phyloP scores from a whole-genome alignment of 1,140 invertebrate genomes.

The Zaprionus inermis region DNA sequence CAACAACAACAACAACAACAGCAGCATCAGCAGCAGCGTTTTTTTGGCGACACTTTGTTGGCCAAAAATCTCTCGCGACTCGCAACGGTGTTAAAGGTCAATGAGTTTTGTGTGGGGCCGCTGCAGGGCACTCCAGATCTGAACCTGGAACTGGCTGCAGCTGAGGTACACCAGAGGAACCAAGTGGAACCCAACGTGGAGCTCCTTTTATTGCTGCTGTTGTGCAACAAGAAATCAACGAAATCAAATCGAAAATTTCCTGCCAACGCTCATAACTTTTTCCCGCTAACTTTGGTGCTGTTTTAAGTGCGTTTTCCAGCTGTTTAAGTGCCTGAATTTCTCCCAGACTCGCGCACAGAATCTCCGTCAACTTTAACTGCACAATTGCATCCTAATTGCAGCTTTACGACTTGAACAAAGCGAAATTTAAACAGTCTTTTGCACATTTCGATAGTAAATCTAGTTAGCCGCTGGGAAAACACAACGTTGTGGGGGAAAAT shows the following conservation, averaged over 20 bases:
- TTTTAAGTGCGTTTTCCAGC: conserved; percentile 1
- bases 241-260: neutral
- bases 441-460: conserved; percentile 7
- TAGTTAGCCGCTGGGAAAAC: conserved; percentile 14
- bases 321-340: neutral
- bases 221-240: neutral
- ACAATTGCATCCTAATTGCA: conserved; percentile 36
- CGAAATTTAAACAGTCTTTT: conserved; percentile 6
- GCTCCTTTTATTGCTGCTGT: conserved; percentile 15
- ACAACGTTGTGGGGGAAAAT: conserved; percentile 1
- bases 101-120: conserved; percentile 59
- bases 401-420: conserved; percentile 11
- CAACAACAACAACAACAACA: conserved; percentile 7
- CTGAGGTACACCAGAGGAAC: neutral
- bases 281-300: neutral
- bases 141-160: conserved; percentile 57
- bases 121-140: conserved; percentile 69
- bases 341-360: neutral
- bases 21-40: conserved; percentile 20
- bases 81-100: conserved; percentile 70
- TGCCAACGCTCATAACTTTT: neutral
- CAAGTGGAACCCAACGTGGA: conserved; percentile 58
- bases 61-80: conserved; percentile 31
- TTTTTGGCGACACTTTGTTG: conserved; percentile 71
- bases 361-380: neutral